Evolutionary conservation across 2,888 invertebrate species (phyloP).

Genomic region (Parnassius mnemosyne): DNA sequence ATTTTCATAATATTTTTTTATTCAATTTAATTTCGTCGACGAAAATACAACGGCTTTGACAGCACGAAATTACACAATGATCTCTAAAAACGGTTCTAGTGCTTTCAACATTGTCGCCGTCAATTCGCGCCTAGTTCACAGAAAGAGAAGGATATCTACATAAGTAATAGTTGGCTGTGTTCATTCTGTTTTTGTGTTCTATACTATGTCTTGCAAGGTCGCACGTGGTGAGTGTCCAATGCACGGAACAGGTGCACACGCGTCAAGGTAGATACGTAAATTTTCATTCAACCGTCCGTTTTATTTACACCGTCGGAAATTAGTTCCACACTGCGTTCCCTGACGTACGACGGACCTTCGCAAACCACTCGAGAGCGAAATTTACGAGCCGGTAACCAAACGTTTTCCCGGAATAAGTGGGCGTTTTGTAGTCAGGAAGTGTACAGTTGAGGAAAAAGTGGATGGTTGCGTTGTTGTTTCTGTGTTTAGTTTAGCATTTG

Average conservation of each 20-base stretch:
- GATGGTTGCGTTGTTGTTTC: constrained; percentile 32
- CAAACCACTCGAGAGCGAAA: constrained; percentile 38
- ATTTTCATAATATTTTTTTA: constrained; percentile 32
- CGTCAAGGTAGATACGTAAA: constrained; percentile 69
- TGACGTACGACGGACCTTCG: constrained; percentile 64
- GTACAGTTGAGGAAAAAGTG: constrained; percentile 34
- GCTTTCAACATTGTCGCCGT: constrained; percentile 25
- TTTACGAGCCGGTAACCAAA: constrained; percentile 36
- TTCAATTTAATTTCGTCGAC: constrained; percentile 26
- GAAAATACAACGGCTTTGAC: constrained; percentile 18
- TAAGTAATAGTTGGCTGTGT: constrained; percentile 49
- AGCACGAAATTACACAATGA: constrained; percentile 25
- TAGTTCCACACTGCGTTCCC: constrained; percentile 65
- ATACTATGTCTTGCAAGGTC: constrained; percentile 63
- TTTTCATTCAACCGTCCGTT: constrained; percentile 73
- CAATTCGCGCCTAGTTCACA: constrained; percentile 27
- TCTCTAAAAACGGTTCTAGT: constrained; percentile 16
- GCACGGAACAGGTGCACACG: constrained; percentile 70
- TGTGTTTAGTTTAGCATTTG: constrained; percentile 32
- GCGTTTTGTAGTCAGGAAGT: constrained; percentile 43
- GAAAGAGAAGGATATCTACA: constrained; percentile 47
- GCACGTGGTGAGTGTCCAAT: constrained; percentile 55
- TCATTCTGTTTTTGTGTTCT: constrained; percentile 54
- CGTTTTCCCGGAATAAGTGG: constrained; percentile 55
- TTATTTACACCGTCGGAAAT: constrained; percentile 73